A percentile compares a stretch with the other conserved stretches of the same genome.
Conservation (phyloP, 1,140 invertebrate species). For the Bombus huntii region DNA sequence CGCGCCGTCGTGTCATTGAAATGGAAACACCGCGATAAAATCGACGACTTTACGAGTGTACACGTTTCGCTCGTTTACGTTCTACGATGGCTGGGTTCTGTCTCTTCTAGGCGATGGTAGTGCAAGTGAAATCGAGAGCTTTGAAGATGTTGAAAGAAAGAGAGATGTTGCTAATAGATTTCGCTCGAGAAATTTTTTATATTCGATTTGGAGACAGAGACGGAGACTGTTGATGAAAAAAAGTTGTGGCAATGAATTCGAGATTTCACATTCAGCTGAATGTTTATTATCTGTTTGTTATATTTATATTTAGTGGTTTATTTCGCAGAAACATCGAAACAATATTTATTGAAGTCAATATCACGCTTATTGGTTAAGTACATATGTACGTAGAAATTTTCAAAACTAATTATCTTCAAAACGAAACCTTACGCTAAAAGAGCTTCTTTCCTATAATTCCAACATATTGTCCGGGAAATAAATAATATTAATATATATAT, state of each 20-base stretch:
- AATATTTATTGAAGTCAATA: neutral
- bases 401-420: neutral
- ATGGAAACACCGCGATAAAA: slow-evolving; percentile 26
- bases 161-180: neutral
- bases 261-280: too few species aligned
- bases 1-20: neutral
- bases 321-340: neutral
- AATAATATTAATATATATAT: neutral
- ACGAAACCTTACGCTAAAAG: neutral
- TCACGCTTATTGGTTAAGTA: neutral
- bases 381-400: neutral
- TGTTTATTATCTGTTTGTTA: neutral
- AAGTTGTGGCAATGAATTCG: too few species aligned
- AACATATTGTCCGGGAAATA: neutral
- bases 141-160: neutral
- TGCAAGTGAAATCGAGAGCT: neutral
- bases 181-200: neutral
- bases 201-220: neutral
- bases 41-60: slow-evolving; percentile 11
- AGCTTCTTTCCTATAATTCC: neutral
- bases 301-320: neutral
- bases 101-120: neutral
- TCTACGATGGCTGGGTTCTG: neutral
- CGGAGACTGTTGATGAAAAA: neutral
- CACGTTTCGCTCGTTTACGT: too few species aligned